Percentiles rank a stretch among this genome's conserved stretches.
Conservation (phyloP, 2,888 invertebrate species). For the Sericinus montela region DNA sequence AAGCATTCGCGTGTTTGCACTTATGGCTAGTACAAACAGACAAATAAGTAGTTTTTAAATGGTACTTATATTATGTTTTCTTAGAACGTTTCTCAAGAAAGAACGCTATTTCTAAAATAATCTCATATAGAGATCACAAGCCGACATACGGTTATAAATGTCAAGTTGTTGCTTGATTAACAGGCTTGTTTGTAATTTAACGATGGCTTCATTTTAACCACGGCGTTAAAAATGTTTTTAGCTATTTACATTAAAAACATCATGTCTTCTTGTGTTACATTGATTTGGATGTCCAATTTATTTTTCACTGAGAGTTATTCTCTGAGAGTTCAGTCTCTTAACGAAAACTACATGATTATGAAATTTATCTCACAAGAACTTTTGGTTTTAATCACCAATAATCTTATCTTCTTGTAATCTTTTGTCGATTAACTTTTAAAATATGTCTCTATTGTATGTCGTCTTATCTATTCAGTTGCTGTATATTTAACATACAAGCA, state of each 20-base stretch:
- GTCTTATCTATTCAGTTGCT: too few species aligned
- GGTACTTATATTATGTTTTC: conserved; percentile 3
- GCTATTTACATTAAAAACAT: conserved; percentile 12
- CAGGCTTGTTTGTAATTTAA: conserved; percentile 31
- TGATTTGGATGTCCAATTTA: too few species aligned
- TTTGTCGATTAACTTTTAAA: too few species aligned
- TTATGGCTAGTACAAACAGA: neutral
- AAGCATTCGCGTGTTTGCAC: too few species aligned
- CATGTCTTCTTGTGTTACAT: conserved; percentile 3
- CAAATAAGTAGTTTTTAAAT: conserved; percentile 9
- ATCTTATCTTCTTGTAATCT: too few species aligned
- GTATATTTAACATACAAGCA: too few species aligned
- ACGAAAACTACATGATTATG: too few species aligned
- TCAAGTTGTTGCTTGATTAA: conserved; percentile 47
- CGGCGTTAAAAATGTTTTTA: conserved; percentile 22
- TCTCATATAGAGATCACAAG: conserved; percentile 25
- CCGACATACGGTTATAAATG: conserved; percentile 43
- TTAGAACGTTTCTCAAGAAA: neutral
- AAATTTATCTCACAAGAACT: too few species aligned
- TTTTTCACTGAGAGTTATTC: too few species aligned
- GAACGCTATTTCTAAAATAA: conserved; percentile 5
- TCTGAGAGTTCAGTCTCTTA: too few species aligned
- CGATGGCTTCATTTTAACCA: conserved; percentile 22
- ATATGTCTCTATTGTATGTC: too few species aligned
- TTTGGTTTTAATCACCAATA: too few species aligned